Evolutionary conservation across 92 coral and sea anemone genomes (phyloP).

Genomic region (Phenganax stokvisi): DNA sequence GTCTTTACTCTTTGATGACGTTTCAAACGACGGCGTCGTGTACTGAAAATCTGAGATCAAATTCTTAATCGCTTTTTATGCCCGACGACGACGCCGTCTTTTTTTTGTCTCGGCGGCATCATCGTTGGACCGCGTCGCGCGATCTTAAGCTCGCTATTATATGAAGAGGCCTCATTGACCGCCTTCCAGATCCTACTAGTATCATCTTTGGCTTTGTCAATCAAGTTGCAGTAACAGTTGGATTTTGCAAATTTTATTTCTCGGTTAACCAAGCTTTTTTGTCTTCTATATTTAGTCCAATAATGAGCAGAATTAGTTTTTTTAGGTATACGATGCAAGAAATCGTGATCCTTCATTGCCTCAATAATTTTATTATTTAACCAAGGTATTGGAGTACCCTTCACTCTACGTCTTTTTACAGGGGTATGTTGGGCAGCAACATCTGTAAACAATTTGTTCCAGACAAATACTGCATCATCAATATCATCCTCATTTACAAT

Average conservation of each 20-base stretch:
- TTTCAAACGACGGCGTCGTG: no score
- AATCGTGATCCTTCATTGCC: conserved; percentile 35
- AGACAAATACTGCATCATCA: conserved; percentile 38
- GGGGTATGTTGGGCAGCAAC: conserved; percentile 43
- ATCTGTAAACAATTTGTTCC: conserved; percentile 39
- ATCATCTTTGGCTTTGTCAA: conserved; percentile 39
- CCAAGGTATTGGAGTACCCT: conserved; percentile 43
- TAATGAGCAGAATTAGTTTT: conserved; percentile 24
- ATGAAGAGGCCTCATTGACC: conserved; percentile 57
- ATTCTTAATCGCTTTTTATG: no score
- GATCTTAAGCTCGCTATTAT: no score
- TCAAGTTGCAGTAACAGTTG: no score
- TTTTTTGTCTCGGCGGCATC: no score
- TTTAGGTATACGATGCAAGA: conserved; percentile 32
- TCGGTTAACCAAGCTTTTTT: conserved; percentile 38
- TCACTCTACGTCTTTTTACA: conserved; percentile 40
- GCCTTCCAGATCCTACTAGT: conserved; percentile 40
- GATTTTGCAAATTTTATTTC: conserved; percentile 17
- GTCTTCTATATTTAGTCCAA: conserved; percentile 27
- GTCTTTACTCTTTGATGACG: no score
- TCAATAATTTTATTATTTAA: conserved; percentile 32
- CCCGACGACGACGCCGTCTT: no score
- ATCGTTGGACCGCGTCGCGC: no score
- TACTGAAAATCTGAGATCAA: no score
- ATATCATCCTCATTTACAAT: conserved; percentile 48